Percentiles rank a stretch among this genome's conserved stretches.
These are phyloP conservation scores for Dyspetes luteomarginatus DNA, from an alignment of 2,888 invertebrate species.

Conservation along the genomic window DNA sequence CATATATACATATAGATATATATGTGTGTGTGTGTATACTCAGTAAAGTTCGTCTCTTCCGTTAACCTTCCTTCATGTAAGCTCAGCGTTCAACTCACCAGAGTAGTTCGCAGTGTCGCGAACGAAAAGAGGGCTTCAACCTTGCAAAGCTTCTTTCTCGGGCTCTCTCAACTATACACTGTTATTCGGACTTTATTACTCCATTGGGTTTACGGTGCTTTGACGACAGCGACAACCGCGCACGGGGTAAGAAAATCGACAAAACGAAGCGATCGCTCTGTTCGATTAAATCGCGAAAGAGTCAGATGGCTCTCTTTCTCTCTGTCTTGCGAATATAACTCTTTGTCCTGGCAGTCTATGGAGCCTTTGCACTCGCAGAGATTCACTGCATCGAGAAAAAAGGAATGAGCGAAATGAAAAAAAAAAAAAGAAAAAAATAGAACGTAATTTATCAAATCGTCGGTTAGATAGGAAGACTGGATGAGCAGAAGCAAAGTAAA, in stretches of 20 bases:
- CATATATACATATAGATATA: too few relatives aligned
- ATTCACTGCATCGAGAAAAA: slow-evolving; percentile 6
- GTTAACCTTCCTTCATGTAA: slow-evolving; percentile 3
- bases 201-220: slow-evolving; percentile 39
- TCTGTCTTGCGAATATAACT: not conserved
- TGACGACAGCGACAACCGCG: slow-evolving; percentile 15
- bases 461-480: slow-evolving; percentile 2
- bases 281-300: slow-evolving; percentile 51
- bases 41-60: slow-evolving; percentile 26
- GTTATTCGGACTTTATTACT: slow-evolving; percentile 48
- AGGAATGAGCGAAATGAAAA: not conserved
- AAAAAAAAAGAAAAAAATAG: slow-evolving; percentile 1
- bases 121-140: slow-evolving; percentile 44
- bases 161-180: not conserved
- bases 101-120: slow-evolving; percentile 29
- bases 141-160: slow-evolving; percentile 31
- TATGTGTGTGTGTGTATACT: too few relatives aligned
- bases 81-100: not conserved
- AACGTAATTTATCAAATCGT: slow-evolving; percentile 17
- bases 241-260: slow-evolving; percentile 21
- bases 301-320: not conserved
- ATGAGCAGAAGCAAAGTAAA: not conserved
- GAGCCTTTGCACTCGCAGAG: not conserved
- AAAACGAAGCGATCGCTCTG: slow-evolving; percentile 28
- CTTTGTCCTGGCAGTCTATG: slow-evolving; percentile 39